phyloP scores from a whole-genome alignment of 2,113 vertebrate species.

The Gallinago jamesoni region DNA sequence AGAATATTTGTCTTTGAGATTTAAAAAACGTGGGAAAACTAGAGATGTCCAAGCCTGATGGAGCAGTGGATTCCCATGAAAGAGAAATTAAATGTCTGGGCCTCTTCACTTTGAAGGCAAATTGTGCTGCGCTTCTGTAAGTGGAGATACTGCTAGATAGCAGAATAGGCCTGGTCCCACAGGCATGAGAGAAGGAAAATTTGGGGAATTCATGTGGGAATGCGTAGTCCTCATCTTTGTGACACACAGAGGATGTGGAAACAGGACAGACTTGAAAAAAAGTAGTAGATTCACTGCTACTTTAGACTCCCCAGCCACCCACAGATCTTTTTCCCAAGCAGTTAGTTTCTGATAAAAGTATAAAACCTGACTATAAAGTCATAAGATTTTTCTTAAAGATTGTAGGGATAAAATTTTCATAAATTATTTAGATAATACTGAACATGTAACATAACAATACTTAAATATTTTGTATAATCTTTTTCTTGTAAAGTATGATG shows the following conservation, averaged over 20 bases:
- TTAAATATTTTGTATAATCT: background rate
- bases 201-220: background rate
- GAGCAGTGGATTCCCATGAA: slow-evolving; percentile 67
- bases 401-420: background rate
- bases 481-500: background rate
- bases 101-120: background rate
- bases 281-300: background rate
- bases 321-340: background rate
- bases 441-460: background rate
- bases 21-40: background rate
- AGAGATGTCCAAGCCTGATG: slow-evolving; percentile 41
- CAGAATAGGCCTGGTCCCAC: background rate
- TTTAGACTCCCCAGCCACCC: background rate
- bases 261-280: fast-evolving
- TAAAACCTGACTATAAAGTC: background rate
- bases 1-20: background rate
- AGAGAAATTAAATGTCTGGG: slow-evolving; percentile 42
- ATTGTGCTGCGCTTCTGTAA: background rate
- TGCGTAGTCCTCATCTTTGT: background rate
- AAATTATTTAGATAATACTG: background rate
- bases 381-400: background rate
- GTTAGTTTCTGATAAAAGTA: background rate
- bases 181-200: background rate
- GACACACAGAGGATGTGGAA: background rate
- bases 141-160: background rate